Base-by-base conservation (phyloP, 37 sponge, comb jelly and placozoan species). In the Amphimedon queenslandica region DNA sequence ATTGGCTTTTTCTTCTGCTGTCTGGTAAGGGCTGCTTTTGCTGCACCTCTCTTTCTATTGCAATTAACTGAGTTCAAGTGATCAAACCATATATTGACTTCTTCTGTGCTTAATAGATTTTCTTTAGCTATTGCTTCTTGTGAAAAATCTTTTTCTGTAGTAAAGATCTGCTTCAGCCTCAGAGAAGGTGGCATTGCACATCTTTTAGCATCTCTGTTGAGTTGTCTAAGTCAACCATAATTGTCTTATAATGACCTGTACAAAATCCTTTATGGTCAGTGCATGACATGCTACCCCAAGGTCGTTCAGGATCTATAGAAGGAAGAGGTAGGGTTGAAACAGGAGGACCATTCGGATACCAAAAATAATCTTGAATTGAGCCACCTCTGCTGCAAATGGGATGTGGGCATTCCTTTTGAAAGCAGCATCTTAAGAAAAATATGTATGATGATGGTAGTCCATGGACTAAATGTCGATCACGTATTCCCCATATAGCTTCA, bases 21-120 rank as follows among this genome's bases (percentile, higher is more conserved):
- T 69, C 74, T 42, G 24, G 82, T 81, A 27, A 11, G 53, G 65
- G 84, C 77, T 57, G 84, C 84, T 57, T 83, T 83, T 29, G 10
- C 57, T 20, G 84, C 77, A 43, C 77, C 84, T 23, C 67, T 64
- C 40, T 71, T 75, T 27, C 77, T 28, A 51, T 77, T 83, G n/a
- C 64, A 58, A 31, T 28, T 28, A 42, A 83, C 67, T 5, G 84
- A 77, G 18, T 36, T 21, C 38, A 83, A 36, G 41, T 83, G 84
- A 13, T 77, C 57, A 11, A 83, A 41, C 84, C 84, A 83, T 18
- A 83, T 55, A 20, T 37, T 33, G 13, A 41, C 55, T 30, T 83
- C 77, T 37, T 42, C 57, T 32, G 66, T 39, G 34, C 72, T 65
- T 2, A 83, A 57, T 1, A 65, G 74, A 20, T 56, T 66, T 65